Conservation (phyloP, 2,113 vertebrate genomes). For the Tragelaphus buxtoni region DNA sequence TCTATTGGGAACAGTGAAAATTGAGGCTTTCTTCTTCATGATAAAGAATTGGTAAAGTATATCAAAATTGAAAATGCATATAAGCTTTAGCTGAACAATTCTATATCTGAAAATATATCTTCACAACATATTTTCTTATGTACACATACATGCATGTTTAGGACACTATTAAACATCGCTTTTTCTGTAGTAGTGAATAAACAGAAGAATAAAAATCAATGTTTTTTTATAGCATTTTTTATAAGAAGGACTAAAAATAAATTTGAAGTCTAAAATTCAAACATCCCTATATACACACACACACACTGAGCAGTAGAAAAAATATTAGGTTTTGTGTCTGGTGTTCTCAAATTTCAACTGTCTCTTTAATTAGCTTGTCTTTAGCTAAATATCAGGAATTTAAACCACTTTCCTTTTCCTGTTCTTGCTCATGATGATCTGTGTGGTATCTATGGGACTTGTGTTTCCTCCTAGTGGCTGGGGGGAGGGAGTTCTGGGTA, state of each 20-base stretch:
- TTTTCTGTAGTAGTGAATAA: background rate
- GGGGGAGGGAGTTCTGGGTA: background rate
- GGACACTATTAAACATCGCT: background rate
- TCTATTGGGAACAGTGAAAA: background rate
- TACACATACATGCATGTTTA: background rate
- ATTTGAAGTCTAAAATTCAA: background rate
- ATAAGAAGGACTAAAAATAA: background rate
- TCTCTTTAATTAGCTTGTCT: background rate
- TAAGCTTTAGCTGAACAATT: background rate
- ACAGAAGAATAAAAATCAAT: background rate
- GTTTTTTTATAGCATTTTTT: background rate
- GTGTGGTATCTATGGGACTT: background rate
- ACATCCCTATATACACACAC: background rate
- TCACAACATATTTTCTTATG: background rate
- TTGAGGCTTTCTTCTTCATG: background rate
- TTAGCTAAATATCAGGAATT: background rate
- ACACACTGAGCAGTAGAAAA: background rate
- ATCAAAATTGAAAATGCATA: background rate
- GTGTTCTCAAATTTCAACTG: background rate
- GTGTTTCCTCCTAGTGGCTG: background rate
- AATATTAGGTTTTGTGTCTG: background rate
- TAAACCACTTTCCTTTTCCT: background rate
- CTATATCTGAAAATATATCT: background rate
- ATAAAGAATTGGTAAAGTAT: background rate
- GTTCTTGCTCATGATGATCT: background rate